Evolutionary conservation across 37 sponge, comb jelly and placozoan species (phyloP), one percentile per base, ranked within the genome.

Genomic region (Haliclona indistincta): DNA sequence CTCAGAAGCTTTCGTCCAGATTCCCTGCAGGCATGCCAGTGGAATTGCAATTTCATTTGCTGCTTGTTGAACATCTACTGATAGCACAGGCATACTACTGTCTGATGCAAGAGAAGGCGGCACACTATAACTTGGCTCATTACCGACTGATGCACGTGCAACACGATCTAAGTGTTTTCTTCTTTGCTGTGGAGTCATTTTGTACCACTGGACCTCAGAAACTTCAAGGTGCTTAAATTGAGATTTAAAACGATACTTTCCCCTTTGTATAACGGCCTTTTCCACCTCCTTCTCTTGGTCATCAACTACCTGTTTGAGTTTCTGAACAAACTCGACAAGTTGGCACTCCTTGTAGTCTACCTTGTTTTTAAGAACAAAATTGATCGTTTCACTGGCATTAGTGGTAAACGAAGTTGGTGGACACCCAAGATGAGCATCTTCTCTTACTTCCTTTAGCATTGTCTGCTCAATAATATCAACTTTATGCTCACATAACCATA

Each of bases 211-310:
- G 17, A 34, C 45, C 61, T 81, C 73, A 23, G 41, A 23, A 19
- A 75, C 38, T 60, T 83, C 76, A n/a, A 83, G 29, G 43, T 45
- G 56, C 4, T 38, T 34, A 44, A 68, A 83, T 63, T 74, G 40
- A 4, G 71, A 17, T 54, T 63, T 30, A 22, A 83, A 55, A 19
- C 40, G 55, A 23, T 56, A 75, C 70, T 83, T 83, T 3, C 83
- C 83, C 36, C 83, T 26, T 6, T 36, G 34, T 44, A 74, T 44
- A 15, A 83, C 34, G 20, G 83, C 83, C 1, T 63, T 44, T 28
- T 83, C 83, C 52, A 83, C 69, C 33, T 74, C 83, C n/a, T 43
- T 23, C 45, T 74, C n/a, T 30, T 83, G 83, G 26, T 83, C 83
- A 55, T 75, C 69, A 39, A 69, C 37, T 4, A 81, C 19, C 20